Evolutionary conservation across 1,140 invertebrate species (phyloP).

Genomic region (Tribolium madens): DNA sequence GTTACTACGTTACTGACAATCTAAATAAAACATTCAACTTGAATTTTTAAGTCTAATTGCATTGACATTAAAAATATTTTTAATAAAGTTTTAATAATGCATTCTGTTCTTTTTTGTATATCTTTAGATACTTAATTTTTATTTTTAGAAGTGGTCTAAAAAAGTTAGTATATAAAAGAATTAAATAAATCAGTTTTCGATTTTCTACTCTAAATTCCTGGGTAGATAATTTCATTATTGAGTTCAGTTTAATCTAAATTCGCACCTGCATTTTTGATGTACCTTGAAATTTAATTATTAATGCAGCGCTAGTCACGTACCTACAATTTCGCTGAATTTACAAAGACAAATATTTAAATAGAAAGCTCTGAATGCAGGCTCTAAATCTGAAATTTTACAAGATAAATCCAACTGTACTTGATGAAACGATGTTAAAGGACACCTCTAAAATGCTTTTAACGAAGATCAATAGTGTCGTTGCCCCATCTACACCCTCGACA

Average conservation of each 20-base stretch:
- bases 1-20: no score
- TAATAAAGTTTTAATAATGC: no score
- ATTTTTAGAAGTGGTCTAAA: no score
- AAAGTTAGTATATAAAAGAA: no score
- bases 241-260: background rate
- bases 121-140: no score
- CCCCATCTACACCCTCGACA: constrained; percentile 7
- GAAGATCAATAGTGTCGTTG: constrained; percentile 26
- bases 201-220: no score
- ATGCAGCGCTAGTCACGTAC: background rate
- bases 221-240: no score
- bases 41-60: no score
- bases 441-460: constrained; percentile 33
- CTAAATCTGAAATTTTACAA: constrained; percentile 20
- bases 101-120: no score
- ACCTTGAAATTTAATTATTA: constrained; percentile 15
- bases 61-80: no score
- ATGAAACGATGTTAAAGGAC: constrained; percentile 25
- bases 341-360: constrained; percentile 22
- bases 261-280: background rate
- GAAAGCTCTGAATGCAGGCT: background rate
- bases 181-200: no score
- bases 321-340: background rate
- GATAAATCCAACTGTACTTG: constrained; percentile 24
- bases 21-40: no score